These are phyloP conservation scores for Hirudinaria manillensis DNA, from an alignment of 2,888 invertebrate species.

Conservation along the genomic window DNA sequence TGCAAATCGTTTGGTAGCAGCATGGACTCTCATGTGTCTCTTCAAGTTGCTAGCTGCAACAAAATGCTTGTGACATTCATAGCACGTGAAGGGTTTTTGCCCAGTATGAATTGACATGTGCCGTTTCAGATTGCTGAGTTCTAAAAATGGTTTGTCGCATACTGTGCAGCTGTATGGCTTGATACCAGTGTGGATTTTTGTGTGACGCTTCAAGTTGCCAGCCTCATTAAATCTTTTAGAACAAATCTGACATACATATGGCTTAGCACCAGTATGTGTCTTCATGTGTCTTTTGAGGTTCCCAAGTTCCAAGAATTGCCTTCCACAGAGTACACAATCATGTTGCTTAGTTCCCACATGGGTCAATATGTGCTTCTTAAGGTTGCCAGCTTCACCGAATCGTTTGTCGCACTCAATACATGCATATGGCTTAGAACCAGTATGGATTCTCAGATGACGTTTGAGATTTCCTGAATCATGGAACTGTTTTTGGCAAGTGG, in stretches of 20 bases:
- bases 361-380: slow-evolving; percentile 32
- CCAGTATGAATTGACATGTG: slow-evolving; percentile 36
- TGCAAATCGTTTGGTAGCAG: slow-evolving; percentile 23
- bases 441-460: slow-evolving; percentile 29
- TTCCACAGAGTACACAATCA: slow-evolving; percentile 31
- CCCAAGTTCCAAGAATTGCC: slow-evolving; percentile 30
- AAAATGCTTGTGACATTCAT: slow-evolving; percentile 33
- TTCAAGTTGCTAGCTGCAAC: slow-evolving; percentile 30
- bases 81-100: slow-evolving; percentile 34
- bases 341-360: slow-evolving; percentile 34
- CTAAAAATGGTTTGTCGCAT: slow-evolving; percentile 32
- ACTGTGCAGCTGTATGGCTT: slow-evolving; percentile 31
- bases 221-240: slow-evolving; percentile 29
- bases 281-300: slow-evolving; percentile 34
- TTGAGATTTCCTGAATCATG: slow-evolving; percentile 32
- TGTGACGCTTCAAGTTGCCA: slow-evolving; percentile 33
- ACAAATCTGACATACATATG: slow-evolving; percentile 20
- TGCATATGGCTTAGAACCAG: slow-evolving; percentile 23
- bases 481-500: slow-evolving; percentile 31
- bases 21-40: slow-evolving; percentile 35
- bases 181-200: slow-evolving; percentile 32
- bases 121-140: slow-evolving; percentile 30
- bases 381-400: slow-evolving; percentile 31
- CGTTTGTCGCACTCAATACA: slow-evolving; percentile 32
- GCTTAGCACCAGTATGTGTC: slow-evolving; percentile 27